Base-by-base conservation (phyloP, 1,140 invertebrate species). In the Helicoverpa armigera region DNA sequence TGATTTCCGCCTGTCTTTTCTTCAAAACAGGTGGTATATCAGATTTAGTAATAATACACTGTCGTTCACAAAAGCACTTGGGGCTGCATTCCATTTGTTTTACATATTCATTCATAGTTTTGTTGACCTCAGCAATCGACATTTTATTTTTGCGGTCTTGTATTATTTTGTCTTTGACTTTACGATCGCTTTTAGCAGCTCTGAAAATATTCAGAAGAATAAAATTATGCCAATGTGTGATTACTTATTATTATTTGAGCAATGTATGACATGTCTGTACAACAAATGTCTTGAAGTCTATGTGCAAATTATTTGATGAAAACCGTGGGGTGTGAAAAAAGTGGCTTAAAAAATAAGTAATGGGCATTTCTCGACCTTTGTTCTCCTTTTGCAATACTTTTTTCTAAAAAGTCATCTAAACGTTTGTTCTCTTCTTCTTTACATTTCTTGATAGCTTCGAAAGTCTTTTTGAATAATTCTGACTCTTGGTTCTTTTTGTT, bases 391-490 rank as follows among this genome's bases (percentile, higher is more conserved):
- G 83, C 63, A 14, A 87, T 75, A 60, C 85, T 83, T 23, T 81
- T 86, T 48, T 86, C 83, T 16, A 90, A 65, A 70, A 90, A 88
- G 16, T 84, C 81, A 7, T 90, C 83, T 16, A 85, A 88, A 29
- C 82, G 67, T 56, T 81, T 82, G 12, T 82, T 81, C 67, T 87
- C 76, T 50, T 82, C 76, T 54, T 86, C 58, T 31, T 87, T 80
- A 7, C 77, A 51, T 18, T 85, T 80, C 60, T 88, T 81, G 16
- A 87, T 73, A 4, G 77, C 67, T 82, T 87, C 79, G 23, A 72
- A 86, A 35, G 63, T 51, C 12, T 53, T 56, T 75, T 80, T 72
- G 11, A 35, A 35, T 43, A 11, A 13, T 13, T 10, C 13, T 72
- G 12, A n/a, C 14, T 76, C 48, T 51, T 29, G 2, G 2, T 10